Evolutionary conservation across 2,797 vertebrate genomes (phyloP).

Genomic region (Premnoplex brunnescens): DNA sequence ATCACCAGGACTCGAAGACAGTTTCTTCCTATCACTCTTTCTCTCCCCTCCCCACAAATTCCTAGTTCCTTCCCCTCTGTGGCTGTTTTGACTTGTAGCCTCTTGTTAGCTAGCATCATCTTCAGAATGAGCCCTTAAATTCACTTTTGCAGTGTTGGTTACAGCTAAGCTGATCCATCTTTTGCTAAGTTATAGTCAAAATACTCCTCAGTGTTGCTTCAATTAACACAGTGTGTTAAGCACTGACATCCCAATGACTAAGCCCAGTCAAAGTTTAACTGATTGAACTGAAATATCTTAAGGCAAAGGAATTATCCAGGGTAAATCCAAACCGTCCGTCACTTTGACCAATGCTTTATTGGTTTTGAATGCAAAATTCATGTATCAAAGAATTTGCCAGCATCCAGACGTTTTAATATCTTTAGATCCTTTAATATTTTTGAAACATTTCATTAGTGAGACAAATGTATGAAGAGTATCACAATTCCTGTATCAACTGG

Average conservation of each 20-base stretch:
- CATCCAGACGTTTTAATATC: neutral
- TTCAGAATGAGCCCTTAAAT: neutral
- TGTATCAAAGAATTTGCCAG: slow-evolving; percentile 20
- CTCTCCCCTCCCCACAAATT: neutral
- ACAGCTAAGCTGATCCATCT: neutral
- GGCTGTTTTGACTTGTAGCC: neutral
- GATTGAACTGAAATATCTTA: slow-evolving; percentile 65
- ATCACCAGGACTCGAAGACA: neutral
- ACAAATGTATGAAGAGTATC: neutral
- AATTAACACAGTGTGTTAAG: slow-evolving; percentile 36
- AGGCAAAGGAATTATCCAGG: slow-evolving; percentile 58
- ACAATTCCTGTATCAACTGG: neutral
- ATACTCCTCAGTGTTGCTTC: slow-evolving; percentile 25
- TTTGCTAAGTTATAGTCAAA: slow-evolving; percentile 54
- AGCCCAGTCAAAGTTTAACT: slow-evolving; percentile 57
- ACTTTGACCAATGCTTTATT: slow-evolving; percentile 40
- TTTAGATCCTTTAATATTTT: slow-evolving; percentile 12
- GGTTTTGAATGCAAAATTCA: slow-evolving; percentile 61
- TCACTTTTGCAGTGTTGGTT: neutral
- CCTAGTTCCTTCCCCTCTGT: rapidly evolving
- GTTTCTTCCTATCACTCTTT: neutral
- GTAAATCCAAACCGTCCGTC: slow-evolving; percentile 42
- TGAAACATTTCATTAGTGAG: neutral
- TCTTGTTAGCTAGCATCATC: neutral
- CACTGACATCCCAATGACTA: slow-evolving; percentile 9